Percentiles rank a stretch among this genome's conserved stretches.
phyloP scores from a whole-genome alignment of 53 echinoderm and acorn worm species.

The Holothuria leucospilota region DNA sequence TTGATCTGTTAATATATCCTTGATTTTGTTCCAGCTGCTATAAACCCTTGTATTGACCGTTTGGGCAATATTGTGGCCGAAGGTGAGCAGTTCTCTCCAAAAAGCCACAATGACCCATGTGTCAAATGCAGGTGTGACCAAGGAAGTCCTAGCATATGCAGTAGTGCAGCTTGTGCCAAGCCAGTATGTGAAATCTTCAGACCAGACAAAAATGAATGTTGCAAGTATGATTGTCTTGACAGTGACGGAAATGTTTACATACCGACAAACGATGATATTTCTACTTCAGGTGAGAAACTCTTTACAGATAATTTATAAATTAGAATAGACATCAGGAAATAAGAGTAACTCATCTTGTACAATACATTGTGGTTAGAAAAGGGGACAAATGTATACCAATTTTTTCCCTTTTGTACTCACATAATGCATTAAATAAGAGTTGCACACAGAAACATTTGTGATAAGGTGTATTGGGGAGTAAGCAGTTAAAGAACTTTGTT shows the following conservation, averaged over 20 bases:
- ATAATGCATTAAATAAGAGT: too few species aligned
- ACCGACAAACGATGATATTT: conserved; percentile 22
- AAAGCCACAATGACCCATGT: conserved; percentile 74
- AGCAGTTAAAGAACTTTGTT: too few species aligned
- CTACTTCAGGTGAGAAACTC: conserved; percentile 1
- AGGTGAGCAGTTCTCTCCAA: conserved; percentile 70
- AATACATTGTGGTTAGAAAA: too few species aligned
- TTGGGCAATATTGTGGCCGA: conserved; percentile 67
- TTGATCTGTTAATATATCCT: neutral
- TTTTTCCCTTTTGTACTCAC: too few species aligned
- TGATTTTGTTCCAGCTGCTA: conserved; percentile 57
- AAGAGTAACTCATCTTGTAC: too few species aligned
- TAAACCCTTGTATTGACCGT: conserved; percentile 75
- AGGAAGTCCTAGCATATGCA: conserved; percentile 78
- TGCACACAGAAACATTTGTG: too few species aligned
- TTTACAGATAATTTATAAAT: too few species aligned
- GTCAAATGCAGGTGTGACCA: conserved; percentile 73
- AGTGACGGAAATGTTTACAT: conserved; percentile 38
- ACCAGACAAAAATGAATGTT: conserved; percentile 76
- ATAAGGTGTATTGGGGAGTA: too few species aligned
- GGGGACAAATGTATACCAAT: too few species aligned
- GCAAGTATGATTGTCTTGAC: conserved; percentile 77
- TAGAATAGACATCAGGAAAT: too few species aligned
- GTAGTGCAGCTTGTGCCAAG: conserved; percentile 74
- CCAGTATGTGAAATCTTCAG: conserved; percentile 75